These are phyloP conservation scores for Aspiorhynchus laticeps DNA, from an alignment of 2,113 vertebrate genomes.

Conservation along the genomic window DNA sequence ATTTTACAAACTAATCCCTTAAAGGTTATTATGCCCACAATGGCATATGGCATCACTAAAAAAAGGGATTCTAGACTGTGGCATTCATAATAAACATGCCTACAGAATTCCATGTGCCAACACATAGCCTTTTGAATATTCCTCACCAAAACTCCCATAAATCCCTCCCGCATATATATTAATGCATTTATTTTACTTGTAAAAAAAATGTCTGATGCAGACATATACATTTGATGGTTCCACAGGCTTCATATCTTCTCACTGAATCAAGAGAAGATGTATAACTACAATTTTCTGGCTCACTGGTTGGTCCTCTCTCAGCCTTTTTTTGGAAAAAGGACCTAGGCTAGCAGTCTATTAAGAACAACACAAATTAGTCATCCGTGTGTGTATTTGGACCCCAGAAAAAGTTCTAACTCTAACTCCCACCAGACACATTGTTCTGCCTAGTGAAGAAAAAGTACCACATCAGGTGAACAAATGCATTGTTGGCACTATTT, in stretches of 20 bases:
- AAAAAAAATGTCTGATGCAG: neutral
- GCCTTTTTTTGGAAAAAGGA: neutral
- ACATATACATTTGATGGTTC: neutral
- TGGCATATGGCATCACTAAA: too few relatives aligned
- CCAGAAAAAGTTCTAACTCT: neutral
- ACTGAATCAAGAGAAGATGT: neutral
- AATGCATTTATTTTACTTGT: neutral
- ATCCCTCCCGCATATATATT: too few relatives aligned
- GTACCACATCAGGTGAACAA: neutral
- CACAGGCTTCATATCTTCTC: neutral
- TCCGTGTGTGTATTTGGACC: neutral
- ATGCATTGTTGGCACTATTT: conserved; percentile 13
- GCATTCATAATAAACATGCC: neutral
- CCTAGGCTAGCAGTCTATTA: conserved; percentile 11
- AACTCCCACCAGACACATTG: conserved; percentile 23
- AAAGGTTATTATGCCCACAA: too few relatives aligned
- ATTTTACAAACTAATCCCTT: too few relatives aligned
- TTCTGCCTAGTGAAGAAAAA: conserved; percentile 16
- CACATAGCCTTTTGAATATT: neutral
- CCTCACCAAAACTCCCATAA: neutral
- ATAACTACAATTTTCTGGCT: neutral
- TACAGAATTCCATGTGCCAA: neutral
- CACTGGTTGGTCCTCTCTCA: neutral
- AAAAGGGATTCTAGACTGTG: neutral
- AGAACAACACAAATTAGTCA: conserved; percentile 30